Conservation (phyloP, 2,113 vertebrate species). For the Istiophorus platypterus region DNA sequence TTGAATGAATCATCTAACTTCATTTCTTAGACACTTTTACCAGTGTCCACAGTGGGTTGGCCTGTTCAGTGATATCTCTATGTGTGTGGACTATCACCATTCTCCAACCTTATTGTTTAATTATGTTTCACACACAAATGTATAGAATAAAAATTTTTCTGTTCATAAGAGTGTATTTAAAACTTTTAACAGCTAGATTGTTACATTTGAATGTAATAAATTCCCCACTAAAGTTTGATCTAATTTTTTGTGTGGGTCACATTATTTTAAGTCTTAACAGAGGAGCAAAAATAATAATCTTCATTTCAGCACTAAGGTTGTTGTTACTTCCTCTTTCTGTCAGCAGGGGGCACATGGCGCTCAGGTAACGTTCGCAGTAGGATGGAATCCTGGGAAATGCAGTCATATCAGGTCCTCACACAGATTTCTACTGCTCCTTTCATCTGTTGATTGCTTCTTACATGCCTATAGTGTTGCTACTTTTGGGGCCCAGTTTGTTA, state of each 20-base stretch:
- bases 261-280: too few species aligned
- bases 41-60: background rate
- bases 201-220: background rate
- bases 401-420: background rate
- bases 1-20: too few species aligned
- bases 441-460: background rate
- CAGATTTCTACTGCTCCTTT: background rate
- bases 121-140: background rate
- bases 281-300: background rate
- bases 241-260: background rate
- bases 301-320: background rate
- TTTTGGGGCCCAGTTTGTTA: too few species aligned
- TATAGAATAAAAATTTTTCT: background rate
- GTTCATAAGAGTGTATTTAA: background rate
- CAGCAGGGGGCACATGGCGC: conserved; percentile 68
- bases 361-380: background rate
- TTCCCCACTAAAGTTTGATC: background rate
- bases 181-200: background rate
- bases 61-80: too few species aligned
- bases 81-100: background rate
- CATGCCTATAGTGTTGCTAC: background rate
- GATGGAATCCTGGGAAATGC: background rate
- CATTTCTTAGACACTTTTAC: background rate
- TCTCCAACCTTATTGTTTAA: background rate
- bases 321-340: conserved; percentile 20